Conservation (phyloP, 2,113 vertebrate species). For the Suncus etruscus region DNA sequence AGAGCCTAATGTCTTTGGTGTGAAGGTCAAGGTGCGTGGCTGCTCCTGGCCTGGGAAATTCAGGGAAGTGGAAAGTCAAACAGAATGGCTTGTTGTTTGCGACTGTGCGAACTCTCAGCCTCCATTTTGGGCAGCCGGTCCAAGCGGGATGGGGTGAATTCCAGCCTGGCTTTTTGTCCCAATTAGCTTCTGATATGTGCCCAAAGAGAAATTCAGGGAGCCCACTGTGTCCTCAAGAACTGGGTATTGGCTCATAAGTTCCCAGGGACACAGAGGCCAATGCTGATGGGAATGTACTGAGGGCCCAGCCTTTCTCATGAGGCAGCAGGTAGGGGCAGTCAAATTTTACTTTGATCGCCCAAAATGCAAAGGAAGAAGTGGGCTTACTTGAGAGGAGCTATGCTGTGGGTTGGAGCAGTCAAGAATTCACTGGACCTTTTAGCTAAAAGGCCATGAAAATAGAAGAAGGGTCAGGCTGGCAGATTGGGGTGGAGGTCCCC, state of each 20-base stretch:
- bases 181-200: background rate
- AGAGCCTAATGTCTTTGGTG: background rate
- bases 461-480: background rate
- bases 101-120: background rate
- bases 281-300: too few relatives aligned
- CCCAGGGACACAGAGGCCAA: background rate
- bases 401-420: background rate
- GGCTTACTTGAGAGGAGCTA: background rate
- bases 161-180: background rate
- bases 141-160: background rate
- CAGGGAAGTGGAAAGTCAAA: background rate
- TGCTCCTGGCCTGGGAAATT: background rate
- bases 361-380: background rate
- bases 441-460: background rate
- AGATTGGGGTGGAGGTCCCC: background rate
- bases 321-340: too few relatives aligned
- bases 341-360: background rate
- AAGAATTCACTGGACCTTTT: background rate
- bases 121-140: background rate
- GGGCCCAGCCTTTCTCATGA: too few relatives aligned
- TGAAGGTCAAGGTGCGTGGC: background rate
- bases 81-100: background rate
- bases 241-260: background rate
- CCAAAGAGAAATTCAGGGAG: background rate
- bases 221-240: background rate